Conservation (phyloP, 2,888 invertebrate genomes). For the Pyrrhia umbra region DNA sequence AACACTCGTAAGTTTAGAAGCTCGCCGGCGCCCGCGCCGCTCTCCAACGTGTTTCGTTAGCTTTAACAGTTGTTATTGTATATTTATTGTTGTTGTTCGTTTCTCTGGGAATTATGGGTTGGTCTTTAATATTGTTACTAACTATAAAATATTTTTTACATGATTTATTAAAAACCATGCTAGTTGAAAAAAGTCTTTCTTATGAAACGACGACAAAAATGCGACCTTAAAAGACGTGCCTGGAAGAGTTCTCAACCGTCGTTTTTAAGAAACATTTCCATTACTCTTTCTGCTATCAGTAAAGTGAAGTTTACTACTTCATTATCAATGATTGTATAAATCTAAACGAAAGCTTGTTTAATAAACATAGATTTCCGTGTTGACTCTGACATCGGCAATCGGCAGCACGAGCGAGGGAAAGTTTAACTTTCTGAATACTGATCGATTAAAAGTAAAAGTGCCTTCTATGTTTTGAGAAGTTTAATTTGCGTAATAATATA, state of each 20-base stretch:
- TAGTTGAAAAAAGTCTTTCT: not conserved
- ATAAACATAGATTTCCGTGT: slow-evolving; percentile 64
- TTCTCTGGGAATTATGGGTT: slow-evolving; percentile 59
- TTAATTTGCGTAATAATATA: slow-evolving; percentile 75
- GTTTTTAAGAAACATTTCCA: slow-evolving; percentile 4
- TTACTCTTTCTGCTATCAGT: slow-evolving; percentile 23
- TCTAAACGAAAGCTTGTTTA: slow-evolving; percentile 62
- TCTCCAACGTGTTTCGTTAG: slow-evolving; percentile 77
- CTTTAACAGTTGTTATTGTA: slow-evolving; percentile 80
- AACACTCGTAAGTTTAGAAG: slow-evolving; percentile 77
- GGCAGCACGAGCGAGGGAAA: slow-evolving; percentile 73
- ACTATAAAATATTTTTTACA: slow-evolving; percentile 47
- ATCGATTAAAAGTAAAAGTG: slow-evolving; percentile 87
- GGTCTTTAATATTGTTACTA: slow-evolving; percentile 50
- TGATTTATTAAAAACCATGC: slow-evolving; percentile 45
- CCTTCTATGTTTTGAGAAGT: slow-evolving; percentile 64
- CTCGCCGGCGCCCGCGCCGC: slow-evolving; percentile 72
- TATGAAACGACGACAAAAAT: not conserved
- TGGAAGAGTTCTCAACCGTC: not conserved
- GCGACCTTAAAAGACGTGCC: not conserved
- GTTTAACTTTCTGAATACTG: slow-evolving; percentile 84
- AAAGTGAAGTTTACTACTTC: slow-evolving; percentile 42
- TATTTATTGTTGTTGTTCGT: slow-evolving; percentile 73
- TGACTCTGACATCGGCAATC: slow-evolving; percentile 57
- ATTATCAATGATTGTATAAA: slow-evolving; percentile 54